Evolutionary conservation across 2,113 vertebrate genomes (phyloP).

Genomic region (Glaucidium brasilianum): DNA sequence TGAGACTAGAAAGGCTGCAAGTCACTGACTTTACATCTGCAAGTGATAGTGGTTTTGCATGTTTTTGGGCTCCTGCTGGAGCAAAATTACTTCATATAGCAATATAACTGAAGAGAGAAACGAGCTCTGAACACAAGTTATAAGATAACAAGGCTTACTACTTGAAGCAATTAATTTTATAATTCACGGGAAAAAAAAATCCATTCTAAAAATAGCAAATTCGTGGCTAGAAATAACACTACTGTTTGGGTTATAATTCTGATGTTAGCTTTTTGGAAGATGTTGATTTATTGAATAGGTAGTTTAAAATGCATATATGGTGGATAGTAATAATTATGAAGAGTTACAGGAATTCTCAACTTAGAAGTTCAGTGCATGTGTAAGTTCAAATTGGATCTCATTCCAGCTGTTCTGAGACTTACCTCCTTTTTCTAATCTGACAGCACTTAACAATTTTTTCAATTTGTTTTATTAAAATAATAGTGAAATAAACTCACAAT

Average conservation of each 20-base stretch:
- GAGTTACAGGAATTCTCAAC: not conserved
- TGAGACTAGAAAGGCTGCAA: not conserved
- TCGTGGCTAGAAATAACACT: not conserved
- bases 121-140: not conserved
- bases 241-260: not conserved
- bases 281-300: not conserved
- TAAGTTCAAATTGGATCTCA: not conserved
- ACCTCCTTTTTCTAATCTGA: not conserved
- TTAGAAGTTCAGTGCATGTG: not conserved
- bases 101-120: not conserved
- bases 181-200: accelerated
- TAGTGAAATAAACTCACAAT: not conserved
- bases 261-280: not conserved
- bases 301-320: not conserved
- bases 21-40: not conserved
- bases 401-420: not conserved
- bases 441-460: not conserved
- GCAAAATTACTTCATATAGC: not conserved
- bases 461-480: not conserved
- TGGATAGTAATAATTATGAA: not conserved
- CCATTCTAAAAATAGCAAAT: not conserved
- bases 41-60: not conserved
- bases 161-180: not conserved
- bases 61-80: not conserved
- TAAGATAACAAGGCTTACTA: not conserved